Evolutionary conservation across 1,140 invertebrate species (phyloP).

Genomic region (Anastrepha ludens): DNA sequence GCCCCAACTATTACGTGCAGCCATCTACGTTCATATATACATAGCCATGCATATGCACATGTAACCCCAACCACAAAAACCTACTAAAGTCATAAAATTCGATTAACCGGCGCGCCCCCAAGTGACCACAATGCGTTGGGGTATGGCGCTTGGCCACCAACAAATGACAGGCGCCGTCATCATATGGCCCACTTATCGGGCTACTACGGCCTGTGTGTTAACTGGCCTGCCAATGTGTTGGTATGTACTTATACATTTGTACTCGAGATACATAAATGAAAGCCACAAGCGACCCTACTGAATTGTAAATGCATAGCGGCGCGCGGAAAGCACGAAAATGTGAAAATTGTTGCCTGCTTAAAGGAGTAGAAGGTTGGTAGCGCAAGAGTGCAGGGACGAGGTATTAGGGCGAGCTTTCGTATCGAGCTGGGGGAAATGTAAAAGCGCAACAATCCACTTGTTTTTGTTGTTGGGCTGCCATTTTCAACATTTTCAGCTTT

Average conservation of each 20-base stretch:
- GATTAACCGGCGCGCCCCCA: slow-evolving; percentile 32
- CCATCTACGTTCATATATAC: background rate
- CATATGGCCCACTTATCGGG: slow-evolving; percentile 29
- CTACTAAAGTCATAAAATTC: slow-evolving; percentile 41
- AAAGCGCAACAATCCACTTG: background rate
- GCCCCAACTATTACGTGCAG: background rate
- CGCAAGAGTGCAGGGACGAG: background rate
- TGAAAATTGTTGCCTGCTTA: background rate
- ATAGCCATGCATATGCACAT: background rate
- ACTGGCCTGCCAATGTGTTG: background rate
- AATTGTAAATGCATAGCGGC: background rate
- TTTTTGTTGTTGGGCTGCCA: background rate
- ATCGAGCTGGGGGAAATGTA: background rate
- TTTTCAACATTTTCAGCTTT: slow-evolving; percentile 1
- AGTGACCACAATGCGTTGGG: slow-evolving; percentile 23
- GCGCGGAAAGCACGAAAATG: background rate
- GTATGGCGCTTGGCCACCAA: slow-evolving; percentile 26
- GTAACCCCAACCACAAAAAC: background rate
- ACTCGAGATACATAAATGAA: background rate
- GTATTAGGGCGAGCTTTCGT: background rate
- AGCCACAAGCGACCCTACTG: background rate
- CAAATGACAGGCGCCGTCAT: slow-evolving; percentile 17
- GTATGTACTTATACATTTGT: background rate
- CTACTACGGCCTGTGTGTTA: background rate
- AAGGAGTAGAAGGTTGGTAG: background rate